Percentiles rank a stretch among this genome's conserved stretches.
Evolutionary conservation across 2,797 vertebrate species (phyloP).

Genomic region (Rhyacichthys aspro): DNA sequence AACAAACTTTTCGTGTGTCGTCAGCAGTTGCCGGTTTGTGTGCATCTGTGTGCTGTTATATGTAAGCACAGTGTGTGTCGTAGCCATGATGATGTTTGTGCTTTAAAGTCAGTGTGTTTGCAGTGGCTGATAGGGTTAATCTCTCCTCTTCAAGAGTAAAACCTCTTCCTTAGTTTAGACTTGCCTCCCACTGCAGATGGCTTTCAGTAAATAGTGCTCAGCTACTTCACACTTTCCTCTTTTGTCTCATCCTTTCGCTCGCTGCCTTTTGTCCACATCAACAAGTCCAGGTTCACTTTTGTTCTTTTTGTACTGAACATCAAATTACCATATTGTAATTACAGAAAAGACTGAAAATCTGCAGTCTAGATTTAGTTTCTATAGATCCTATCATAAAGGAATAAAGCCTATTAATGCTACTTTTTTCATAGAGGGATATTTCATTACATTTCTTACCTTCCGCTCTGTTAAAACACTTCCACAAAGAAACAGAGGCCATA

Average conservation of each 20-base stretch:
- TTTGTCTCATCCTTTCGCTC: slow-evolving; percentile 31
- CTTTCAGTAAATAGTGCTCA: slow-evolving; percentile 55
- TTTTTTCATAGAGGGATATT: no score
- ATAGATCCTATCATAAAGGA: no score
- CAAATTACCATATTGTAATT: background rate
- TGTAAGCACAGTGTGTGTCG: slow-evolving; percentile 20
- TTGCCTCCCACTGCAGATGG: slow-evolving; percentile 58
- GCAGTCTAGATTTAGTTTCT: no score
- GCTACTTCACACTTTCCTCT: slow-evolving; percentile 4
- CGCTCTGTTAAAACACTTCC: no score
- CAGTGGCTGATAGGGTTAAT: slow-evolving; percentile 60
- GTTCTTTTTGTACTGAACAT: slow-evolving; percentile 9
- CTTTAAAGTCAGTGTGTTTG: slow-evolving; percentile 45
- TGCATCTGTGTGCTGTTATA: slow-evolving; percentile 3
- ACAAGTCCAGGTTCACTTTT: slow-evolving; percentile 27
- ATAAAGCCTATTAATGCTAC: no score
- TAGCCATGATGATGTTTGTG: slow-evolving; percentile 24
- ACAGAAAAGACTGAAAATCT: no score
- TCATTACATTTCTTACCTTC: no score
- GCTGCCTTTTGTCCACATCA: slow-evolving; percentile 44
- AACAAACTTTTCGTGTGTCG: slow-evolving; percentile 51
- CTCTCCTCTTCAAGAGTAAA: slow-evolving; percentile 56
- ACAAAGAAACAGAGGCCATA: no score
- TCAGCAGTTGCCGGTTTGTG: slow-evolving; percentile 44
- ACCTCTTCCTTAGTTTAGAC: slow-evolving; percentile 55